Evolutionary conservation across 2,113 vertebrate species (phyloP).

Genomic region (Austrofundulus limnaeus): DNA sequence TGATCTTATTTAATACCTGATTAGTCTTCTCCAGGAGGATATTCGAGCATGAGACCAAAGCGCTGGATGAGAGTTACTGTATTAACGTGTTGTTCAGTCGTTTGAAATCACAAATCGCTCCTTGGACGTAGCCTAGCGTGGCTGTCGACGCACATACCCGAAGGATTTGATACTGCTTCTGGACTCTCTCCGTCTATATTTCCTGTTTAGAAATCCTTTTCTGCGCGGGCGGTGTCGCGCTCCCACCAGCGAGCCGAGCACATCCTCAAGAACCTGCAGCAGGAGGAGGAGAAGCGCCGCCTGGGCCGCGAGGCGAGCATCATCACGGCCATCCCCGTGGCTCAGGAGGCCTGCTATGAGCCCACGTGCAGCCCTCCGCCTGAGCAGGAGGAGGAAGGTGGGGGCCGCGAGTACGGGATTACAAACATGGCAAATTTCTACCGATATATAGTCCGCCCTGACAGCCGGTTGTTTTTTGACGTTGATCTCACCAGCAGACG

Average conservation of each 20-base stretch:
- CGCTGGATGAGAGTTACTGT: slow-evolving; percentile 70
- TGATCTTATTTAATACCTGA: slow-evolving; percentile 32
- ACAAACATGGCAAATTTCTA: background rate
- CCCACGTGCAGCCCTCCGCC: slow-evolving; percentile 92
- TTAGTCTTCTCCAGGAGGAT: slow-evolving; percentile 32
- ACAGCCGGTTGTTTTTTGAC: slow-evolving; percentile 34
- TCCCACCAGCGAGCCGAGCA: slow-evolving; percentile 98
- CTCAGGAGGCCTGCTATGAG: slow-evolving; percentile 96
- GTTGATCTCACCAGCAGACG: slow-evolving; percentile 90
- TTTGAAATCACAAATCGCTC: slow-evolving; percentile 46
- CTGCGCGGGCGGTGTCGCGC: slow-evolving; percentile 93
- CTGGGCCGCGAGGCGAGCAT: slow-evolving; percentile 96
- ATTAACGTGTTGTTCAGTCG: slow-evolving; percentile 58
- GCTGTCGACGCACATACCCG: slow-evolving; percentile 36
- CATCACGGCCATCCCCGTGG: slow-evolving; percentile 95
- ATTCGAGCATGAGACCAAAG: slow-evolving; percentile 46
- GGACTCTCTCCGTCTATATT: slow-evolving; percentile 6
- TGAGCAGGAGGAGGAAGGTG: slow-evolving; percentile 98
- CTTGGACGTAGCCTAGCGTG: slow-evolving; percentile 40
- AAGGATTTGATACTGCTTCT: slow-evolving; percentile 14
- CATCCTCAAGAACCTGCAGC: slow-evolving; percentile 97
- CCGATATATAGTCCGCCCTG: slow-evolving; percentile 15
- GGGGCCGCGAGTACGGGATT: slow-evolving; percentile 2
- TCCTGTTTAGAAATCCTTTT: slow-evolving; percentile 91
- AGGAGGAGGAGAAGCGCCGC: slow-evolving; percentile 95